Evolutionary conservation across 2,113 vertebrate species (phyloP).

Genomic region (Vulpes ferrilata): DNA sequence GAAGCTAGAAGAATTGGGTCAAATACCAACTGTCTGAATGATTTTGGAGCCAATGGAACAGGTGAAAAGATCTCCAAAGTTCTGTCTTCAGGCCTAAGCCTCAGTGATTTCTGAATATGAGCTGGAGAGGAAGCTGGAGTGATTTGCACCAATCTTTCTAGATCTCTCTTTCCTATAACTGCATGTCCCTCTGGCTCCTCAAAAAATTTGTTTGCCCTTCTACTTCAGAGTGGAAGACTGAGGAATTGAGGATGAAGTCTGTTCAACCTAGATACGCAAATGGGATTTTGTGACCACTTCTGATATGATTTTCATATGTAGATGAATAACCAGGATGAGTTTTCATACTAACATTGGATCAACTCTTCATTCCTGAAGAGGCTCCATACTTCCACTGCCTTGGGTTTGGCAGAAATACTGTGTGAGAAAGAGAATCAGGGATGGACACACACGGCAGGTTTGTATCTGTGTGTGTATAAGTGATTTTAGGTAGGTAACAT

Average conservation of each 20-base stretch:
- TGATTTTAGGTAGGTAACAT: not conserved
- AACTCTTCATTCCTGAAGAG: not conserved
- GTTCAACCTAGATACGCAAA: not conserved
- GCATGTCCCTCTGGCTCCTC: not conserved
- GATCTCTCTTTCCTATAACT: not conserved
- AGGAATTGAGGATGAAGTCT: constrained; percentile 30
- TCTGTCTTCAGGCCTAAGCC: not conserved
- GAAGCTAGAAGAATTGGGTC: not conserved
- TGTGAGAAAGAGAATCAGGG: constrained; percentile 15
- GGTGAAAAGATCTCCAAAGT: not conserved
- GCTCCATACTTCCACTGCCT: not conserved
- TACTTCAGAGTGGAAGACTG: not conserved
- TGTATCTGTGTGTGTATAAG: not conserved
- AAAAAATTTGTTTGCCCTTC: not conserved
- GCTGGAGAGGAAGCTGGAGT: not conserved
- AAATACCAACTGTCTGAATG: not conserved
- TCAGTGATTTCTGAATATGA: constrained; percentile 7
- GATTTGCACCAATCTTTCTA: not conserved
- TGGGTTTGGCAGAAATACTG: not conserved
- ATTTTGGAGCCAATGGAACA: not conserved
- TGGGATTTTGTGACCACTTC: constrained; percentile 31
- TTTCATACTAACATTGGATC: not conserved
- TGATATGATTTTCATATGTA: constrained; percentile 28
- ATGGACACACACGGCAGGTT: not conserved
- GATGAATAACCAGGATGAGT: not conserved